A percentile compares a stretch with the other conserved stretches of the same genome.
Evolutionary conservation across 2,797 vertebrate species (phyloP).

Genomic region (Danio tinwini): DNA sequence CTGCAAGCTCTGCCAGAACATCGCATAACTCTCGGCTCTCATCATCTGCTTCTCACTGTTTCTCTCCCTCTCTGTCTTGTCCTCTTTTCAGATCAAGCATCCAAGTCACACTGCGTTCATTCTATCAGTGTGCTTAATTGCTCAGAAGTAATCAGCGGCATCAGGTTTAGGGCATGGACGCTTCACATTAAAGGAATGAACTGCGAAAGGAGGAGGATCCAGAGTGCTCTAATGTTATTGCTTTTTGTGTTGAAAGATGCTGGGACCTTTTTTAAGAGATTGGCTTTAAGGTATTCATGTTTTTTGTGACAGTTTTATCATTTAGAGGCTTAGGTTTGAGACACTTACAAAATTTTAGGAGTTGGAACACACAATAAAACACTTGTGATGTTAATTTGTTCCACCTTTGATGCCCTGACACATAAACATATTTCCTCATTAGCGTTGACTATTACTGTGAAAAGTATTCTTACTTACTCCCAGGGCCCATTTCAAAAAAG

Average conservation of each 20-base stretch:
- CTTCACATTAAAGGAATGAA: constrained; percentile 36
- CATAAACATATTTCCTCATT: no score
- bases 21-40: constrained; percentile 39
- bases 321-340: neutral
- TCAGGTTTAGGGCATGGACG: constrained; percentile 24
- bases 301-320: constrained; percentile 47
- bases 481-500: no score
- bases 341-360: constrained; percentile 33
- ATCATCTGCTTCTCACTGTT: constrained; percentile 27
- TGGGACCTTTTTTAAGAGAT: constrained; percentile 52
- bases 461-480: no score
- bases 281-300: constrained; percentile 41
- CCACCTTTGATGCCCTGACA: no score
- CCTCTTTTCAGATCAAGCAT: constrained; percentile 32
- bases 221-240: constrained; percentile 25
- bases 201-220: constrained; percentile 15
- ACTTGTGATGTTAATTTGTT: no score
- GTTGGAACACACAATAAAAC: no score
- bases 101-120: constrained; percentile 27
- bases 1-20: constrained; percentile 36
- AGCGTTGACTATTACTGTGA: no score
- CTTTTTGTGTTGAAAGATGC: constrained; percentile 15
- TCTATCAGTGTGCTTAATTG: constrained; percentile 35
- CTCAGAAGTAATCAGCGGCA: constrained; percentile 30
- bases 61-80: constrained; percentile 20